Conservation (phyloP, 2,113 vertebrate genomes). For the Lasiurus borealis region DNA sequence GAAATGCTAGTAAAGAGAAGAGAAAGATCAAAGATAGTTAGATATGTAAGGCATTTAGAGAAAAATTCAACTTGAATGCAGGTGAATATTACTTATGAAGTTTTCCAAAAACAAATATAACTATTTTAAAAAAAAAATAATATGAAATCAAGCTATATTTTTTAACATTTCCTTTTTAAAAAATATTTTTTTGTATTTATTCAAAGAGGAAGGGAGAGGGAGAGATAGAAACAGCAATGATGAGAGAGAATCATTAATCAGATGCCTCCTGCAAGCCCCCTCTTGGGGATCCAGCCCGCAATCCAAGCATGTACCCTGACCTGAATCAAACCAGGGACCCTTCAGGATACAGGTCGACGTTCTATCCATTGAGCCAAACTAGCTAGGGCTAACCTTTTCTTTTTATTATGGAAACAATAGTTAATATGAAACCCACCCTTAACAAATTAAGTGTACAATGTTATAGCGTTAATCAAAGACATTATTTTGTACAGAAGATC, state of each 20-base stretch:
- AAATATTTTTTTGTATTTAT: too few relatives aligned
- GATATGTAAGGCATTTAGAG: background rate
- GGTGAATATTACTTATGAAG: background rate
- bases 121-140: background rate
- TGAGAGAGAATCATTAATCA: too few relatives aligned
- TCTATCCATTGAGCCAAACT: too few relatives aligned
- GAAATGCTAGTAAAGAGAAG: background rate
- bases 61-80: constrained; percentile 18
- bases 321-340: too few relatives aligned
- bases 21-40: constrained; percentile 29
- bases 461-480: background rate
- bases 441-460: background rate
- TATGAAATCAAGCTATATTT: background rate
- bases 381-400: background rate
- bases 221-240: too few relatives aligned
- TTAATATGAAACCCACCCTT: background rate
- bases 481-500: background rate
- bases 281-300: too few relatives aligned
- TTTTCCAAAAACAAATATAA: background rate
- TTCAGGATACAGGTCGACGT: too few relatives aligned
- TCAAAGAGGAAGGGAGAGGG: too few relatives aligned
- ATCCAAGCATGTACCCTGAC: too few relatives aligned
- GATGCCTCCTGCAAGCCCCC: too few relatives aligned
- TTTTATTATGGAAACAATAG: background rate
- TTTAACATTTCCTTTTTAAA: background rate